Evolutionary conservation across 2,888 invertebrate genomes (phyloP).

Genomic region (Tipula confusa): DNA sequence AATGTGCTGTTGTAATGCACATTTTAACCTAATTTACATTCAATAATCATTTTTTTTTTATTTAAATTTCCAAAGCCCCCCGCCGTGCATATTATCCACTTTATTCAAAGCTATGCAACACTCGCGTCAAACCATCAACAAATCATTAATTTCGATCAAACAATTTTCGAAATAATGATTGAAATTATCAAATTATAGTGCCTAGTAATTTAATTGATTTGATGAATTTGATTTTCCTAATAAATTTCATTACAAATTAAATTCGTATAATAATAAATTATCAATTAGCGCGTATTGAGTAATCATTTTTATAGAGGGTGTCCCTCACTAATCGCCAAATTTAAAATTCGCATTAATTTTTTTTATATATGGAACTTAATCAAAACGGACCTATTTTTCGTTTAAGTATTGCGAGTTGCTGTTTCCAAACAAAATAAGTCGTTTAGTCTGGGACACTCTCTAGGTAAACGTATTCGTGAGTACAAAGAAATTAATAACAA

Average conservation of each 20-base stretch:
- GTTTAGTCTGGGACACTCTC: no score
- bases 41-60: background rate
- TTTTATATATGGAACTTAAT: no score
- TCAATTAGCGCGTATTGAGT: background rate
- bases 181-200: background rate
- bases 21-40: background rate
- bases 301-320: no score
- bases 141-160: background rate
- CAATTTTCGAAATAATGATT: background rate
- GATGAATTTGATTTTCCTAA: background rate
- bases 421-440: no score
- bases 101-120: background rate
- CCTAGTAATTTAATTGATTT: background rate
- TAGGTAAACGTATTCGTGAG: no score
- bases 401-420: no score
- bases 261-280: background rate
- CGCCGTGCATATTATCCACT: background rate
- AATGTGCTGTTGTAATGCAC: background rate
- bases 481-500: background rate
- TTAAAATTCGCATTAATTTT: background rate
- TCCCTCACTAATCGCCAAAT: no score
- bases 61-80: no score
- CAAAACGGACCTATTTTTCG: no score
- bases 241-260: background rate
- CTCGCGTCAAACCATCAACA: background rate